These are phyloP conservation scores for Dicaeum eximium DNA, from an alignment of 2,113 vertebrate genomes.

Conservation along the genomic window DNA sequence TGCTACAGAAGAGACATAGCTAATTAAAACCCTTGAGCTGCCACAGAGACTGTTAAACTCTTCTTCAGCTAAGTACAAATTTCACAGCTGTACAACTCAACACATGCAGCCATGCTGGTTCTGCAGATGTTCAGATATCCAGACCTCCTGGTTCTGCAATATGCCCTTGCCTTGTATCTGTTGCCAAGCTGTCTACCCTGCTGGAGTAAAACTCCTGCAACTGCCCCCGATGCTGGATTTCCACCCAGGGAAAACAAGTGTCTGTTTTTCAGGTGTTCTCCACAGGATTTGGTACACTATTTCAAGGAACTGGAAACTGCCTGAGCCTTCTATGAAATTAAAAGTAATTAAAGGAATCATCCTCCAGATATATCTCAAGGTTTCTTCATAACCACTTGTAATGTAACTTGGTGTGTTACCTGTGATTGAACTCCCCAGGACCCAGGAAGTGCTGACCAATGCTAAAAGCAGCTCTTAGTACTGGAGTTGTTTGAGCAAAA, in stretches of 20 bases:
- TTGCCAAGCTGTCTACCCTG: background rate
- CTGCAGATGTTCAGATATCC: background rate
- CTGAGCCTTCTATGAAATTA: background rate
- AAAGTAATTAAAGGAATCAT: background rate
- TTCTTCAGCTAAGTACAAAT: background rate
- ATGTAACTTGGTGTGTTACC: background rate
- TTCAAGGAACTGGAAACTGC: background rate
- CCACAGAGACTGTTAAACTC: background rate
- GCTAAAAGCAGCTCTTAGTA: background rate
- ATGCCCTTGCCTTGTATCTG: background rate
- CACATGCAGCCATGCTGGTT: background rate
- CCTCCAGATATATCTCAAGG: background rate
- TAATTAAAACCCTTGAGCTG: background rate
- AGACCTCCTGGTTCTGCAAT: background rate
- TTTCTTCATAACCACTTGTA: background rate
- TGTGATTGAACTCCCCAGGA: background rate
- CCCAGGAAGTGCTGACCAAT: background rate
- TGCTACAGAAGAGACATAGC: background rate
- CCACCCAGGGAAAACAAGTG: background rate
- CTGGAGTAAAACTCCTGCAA: background rate
- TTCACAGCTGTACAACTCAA: background rate
- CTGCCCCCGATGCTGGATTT: background rate
- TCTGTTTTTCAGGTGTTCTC: background rate
- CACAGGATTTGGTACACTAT: fast-evolving
- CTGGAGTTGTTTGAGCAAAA: background rate